Evolutionary conservation across 2,113 vertebrate species (phyloP).

Genomic region (Lophochroa leadbeateri): DNA sequence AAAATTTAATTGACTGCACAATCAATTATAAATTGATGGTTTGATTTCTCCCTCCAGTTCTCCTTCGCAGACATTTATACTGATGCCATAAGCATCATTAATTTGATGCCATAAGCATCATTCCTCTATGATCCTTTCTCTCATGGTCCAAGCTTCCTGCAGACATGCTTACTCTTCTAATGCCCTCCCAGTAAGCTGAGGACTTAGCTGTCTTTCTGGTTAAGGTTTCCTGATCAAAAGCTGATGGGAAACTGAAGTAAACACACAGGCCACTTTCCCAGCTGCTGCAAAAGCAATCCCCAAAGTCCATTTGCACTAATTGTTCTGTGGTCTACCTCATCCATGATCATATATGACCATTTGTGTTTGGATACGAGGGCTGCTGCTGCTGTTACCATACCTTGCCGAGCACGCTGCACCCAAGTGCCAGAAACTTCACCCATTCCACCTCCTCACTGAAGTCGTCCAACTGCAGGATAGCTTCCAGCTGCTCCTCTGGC

Average conservation of each 20-base stretch:
- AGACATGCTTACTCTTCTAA: background rate
- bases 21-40: background rate
- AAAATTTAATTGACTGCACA: constrained; percentile 9
- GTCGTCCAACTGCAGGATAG: constrained; percentile 76
- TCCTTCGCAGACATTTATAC: background rate
- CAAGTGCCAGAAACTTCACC: constrained; percentile 87
- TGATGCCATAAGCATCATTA: background rate
- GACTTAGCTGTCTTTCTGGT: background rate
- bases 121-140: background rate
- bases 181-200: background rate
- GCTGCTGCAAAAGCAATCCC: background rate
- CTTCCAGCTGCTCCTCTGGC: constrained; percentile 77
- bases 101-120: background rate
- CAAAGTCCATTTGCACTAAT: background rate
- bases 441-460: constrained; percentile 75
- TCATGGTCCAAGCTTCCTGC: background rate
- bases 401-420: constrained; percentile 83
- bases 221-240: background rate
- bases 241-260: background rate
- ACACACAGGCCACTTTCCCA: fast-evolving
- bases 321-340: background rate
- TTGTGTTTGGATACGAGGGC: fast-evolving
- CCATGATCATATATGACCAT: fast-evolving
- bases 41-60: background rate
- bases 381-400: constrained; percentile 69